Percentiles rank a stretch among this genome's conserved stretches.
Evolutionary conservation across 2,888 invertebrate genomes (phyloP).

Genomic region (Metopia argyrocephala): DNA sequence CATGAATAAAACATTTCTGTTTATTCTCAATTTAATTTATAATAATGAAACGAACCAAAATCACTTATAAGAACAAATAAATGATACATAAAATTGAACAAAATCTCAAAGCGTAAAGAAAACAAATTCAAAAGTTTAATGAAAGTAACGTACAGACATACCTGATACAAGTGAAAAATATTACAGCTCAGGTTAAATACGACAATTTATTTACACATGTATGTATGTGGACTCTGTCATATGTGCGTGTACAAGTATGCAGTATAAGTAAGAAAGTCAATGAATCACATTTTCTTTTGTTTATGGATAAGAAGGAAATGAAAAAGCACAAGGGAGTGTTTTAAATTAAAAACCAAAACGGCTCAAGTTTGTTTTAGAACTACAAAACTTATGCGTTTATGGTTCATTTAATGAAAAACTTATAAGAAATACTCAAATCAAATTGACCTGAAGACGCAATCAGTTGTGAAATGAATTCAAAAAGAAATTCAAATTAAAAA

Average conservation of each 20-base stretch:
- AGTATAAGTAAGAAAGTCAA: constrained; percentile 40
- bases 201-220: not conserved
- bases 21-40: constrained; percentile 69
- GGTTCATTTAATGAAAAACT: constrained; percentile 55
- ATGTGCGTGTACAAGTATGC: not conserved
- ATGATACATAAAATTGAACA: not conserved
- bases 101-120: too few relatives aligned
- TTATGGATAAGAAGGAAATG: constrained; percentile 1
- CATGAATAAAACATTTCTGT: constrained; percentile 74
- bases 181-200: constrained; percentile 54
- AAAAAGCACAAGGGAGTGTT: not conserved
- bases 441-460: constrained; percentile 61
- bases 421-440: constrained; percentile 52
- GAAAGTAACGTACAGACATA: constrained; percentile 34
- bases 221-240: not conserved
- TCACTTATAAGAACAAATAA: not conserved
- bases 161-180: constrained; percentile 46
- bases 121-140: constrained; percentile 44
- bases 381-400: constrained; percentile 26
- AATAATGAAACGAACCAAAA: constrained; percentile 68
- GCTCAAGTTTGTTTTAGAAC: constrained; percentile 43
- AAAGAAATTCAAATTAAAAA: constrained; percentile 51
- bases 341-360: constrained; percentile 50
- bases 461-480: constrained; percentile 59
- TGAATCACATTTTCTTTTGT: constrained; percentile 44